Conservation (phyloP, 2,113 vertebrate genomes). For the Entelurus aequoreus region DNA sequence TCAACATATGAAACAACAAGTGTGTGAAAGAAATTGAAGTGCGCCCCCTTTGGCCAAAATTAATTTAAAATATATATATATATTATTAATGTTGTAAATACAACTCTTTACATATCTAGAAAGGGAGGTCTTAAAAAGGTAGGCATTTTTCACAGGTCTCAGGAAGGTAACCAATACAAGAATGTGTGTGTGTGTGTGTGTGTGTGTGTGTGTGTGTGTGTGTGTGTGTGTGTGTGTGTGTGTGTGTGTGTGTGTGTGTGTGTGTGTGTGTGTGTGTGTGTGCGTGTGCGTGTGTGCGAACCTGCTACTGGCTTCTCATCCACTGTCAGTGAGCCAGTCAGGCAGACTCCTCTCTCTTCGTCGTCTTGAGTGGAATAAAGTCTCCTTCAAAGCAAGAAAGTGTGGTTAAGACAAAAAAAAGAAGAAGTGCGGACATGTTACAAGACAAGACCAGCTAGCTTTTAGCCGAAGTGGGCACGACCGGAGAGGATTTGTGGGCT, state of each 20-base stretch:
- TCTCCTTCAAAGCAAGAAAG: not conserved
- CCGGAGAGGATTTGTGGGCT: conserved; percentile 4
- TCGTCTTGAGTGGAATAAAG: not conserved
- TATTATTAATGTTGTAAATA: no score
- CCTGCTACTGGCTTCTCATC: conserved; percentile 53
- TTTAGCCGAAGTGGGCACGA: not conserved
- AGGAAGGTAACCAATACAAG: no score
- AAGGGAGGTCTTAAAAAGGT: no score
- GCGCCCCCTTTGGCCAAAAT: no score
- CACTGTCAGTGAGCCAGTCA: conserved; percentile 10
- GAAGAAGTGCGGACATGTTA: conserved; percentile 15
- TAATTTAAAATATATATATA: no score
- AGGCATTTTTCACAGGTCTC: no score
- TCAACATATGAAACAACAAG: no score
- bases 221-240: not conserved
- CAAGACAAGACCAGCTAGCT: conserved; percentile 33
- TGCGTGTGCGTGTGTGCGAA: conserved; percentile 28
- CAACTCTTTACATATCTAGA: no score
- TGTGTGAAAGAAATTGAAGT: no score
- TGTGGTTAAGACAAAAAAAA: not conserved
- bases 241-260: not conserved
- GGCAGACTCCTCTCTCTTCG: no score
- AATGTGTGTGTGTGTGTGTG: no score
- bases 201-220: not conserved
- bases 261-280: not conserved